A percentile compares a stretch with the other conserved stretches of the same genome.
Evolutionary conservation across 2,113 vertebrate species (phyloP).

Genomic region (Rhea americana): DNA sequence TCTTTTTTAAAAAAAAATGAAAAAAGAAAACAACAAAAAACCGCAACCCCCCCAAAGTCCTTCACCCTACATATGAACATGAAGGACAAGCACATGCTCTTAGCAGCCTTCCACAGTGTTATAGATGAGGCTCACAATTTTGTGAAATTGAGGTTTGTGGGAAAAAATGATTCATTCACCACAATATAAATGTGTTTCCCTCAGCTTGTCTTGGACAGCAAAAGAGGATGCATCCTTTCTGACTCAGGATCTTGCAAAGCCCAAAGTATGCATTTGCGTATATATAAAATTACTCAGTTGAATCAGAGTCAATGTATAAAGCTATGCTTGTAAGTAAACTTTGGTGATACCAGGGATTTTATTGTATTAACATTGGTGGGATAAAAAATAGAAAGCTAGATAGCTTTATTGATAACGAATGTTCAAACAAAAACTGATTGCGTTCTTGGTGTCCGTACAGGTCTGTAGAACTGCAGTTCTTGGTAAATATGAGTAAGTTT

Average conservation of each 20-base stretch:
- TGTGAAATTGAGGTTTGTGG: background rate
- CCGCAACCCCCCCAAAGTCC: background rate
- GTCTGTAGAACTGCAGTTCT: background rate
- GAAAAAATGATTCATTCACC: background rate
- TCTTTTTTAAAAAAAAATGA: background rate
- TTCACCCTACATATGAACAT: background rate
- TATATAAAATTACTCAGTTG: background rate
- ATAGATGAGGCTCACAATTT: background rate
- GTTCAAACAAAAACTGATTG: background rate
- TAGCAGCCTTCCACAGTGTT: background rate
- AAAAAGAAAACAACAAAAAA: background rate
- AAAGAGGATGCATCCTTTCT: background rate
- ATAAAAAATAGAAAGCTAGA: background rate
- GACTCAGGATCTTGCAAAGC: background rate
- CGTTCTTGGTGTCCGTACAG: background rate
- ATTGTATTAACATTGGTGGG: background rate
- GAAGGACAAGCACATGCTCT: background rate
- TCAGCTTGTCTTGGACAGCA: background rate
- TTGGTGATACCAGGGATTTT: background rate
- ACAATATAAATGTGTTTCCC: background rate
- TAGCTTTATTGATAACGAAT: background rate
- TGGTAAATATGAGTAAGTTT: conserved; percentile 6
- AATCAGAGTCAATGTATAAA: background rate
- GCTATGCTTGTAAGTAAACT: background rate
- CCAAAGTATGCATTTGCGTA: background rate